Conservation (phyloP, 2,888 invertebrate species). For the Suillia variegata region DNA sequence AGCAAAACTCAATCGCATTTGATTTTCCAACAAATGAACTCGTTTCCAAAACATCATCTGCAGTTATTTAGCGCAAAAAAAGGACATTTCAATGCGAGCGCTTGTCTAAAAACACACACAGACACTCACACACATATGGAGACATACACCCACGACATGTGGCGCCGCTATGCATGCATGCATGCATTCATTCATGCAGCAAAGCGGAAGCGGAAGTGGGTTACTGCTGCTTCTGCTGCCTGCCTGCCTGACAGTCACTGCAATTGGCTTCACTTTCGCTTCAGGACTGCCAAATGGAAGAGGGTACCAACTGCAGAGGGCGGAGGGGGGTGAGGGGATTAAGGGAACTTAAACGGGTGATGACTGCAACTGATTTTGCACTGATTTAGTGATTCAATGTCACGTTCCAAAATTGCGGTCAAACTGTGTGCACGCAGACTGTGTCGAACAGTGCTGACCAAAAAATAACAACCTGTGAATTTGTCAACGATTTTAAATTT, state of each 20-base stretch:
- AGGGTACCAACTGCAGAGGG: not conserved
- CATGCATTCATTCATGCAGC: no score
- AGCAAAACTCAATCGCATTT: not conserved
- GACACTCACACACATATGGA: no score
- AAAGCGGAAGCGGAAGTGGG: not conserved
- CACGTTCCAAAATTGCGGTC: constrained; percentile 25
- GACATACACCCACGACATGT: no score
- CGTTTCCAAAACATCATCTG: not conserved
- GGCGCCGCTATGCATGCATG: no score
- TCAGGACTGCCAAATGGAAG: not conserved
- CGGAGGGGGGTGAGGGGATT: not conserved
- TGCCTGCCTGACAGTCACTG: not conserved
- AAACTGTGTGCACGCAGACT: constrained; percentile 2
- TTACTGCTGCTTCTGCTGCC: not conserved
- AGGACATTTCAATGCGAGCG: not conserved
- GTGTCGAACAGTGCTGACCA: no score
- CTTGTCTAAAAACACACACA: no score
- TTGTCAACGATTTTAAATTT: no score
- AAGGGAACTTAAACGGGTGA: not conserved
- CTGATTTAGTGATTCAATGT: constrained; percentile 24
- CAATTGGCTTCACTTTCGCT: not conserved
- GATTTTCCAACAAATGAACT: not conserved
- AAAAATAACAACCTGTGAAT: no score
- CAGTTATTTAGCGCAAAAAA: not conserved
- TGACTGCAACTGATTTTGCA: constrained; percentile 20